phyloP scores from a whole-genome alignment of 2,888 invertebrate genomes.

The Phrixothrix hirtus region DNA sequence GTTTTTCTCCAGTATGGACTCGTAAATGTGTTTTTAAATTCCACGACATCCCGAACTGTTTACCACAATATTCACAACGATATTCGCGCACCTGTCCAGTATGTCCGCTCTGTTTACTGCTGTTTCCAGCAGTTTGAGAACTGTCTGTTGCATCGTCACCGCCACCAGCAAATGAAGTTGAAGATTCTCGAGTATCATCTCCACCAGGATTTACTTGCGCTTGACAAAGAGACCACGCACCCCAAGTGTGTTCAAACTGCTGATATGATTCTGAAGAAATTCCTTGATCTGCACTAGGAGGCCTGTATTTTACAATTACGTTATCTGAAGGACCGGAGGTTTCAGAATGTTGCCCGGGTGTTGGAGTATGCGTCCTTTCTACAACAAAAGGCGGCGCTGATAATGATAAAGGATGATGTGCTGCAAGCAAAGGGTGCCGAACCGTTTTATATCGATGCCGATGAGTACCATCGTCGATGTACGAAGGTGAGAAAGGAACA shows the following conservation, averaged over 20 bases:
- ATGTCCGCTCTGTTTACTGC: slow-evolving; percentile 61
- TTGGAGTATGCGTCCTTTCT: slow-evolving; percentile 66
- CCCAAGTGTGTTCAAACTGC: slow-evolving; percentile 62
- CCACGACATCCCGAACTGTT: slow-evolving; percentile 92
- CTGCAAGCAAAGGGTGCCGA: slow-evolving; percentile 61
- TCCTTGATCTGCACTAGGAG: slow-evolving; percentile 70
- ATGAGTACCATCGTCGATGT: slow-evolving; percentile 71
- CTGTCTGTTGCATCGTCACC: slow-evolving; percentile 51
- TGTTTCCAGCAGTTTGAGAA: slow-evolving; percentile 53
- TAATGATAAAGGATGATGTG: slow-evolving; percentile 70
- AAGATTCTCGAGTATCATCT: slow-evolving; percentile 41
- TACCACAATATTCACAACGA: slow-evolving; percentile 86
- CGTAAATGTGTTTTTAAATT: slow-evolving; percentile 86
- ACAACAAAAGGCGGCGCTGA: slow-evolving; percentile 75
- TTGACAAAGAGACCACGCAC: slow-evolving; percentile 68
- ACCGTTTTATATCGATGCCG: slow-evolving; percentile 64
- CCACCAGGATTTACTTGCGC: slow-evolving; percentile 63
- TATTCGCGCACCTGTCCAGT: slow-evolving; percentile 75
- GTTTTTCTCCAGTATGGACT: slow-evolving; percentile 87
- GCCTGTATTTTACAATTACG: slow-evolving; percentile 65
- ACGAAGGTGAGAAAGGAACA: slow-evolving; percentile 78
- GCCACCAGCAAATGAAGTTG: slow-evolving; percentile 48
- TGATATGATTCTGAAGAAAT: slow-evolving; percentile 59
- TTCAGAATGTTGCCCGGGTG: slow-evolving; percentile 56
- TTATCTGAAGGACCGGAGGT: slow-evolving; percentile 59